Conservation (phyloP, 2,888 invertebrate genomes). For the Crossocerus cetratus region DNA sequence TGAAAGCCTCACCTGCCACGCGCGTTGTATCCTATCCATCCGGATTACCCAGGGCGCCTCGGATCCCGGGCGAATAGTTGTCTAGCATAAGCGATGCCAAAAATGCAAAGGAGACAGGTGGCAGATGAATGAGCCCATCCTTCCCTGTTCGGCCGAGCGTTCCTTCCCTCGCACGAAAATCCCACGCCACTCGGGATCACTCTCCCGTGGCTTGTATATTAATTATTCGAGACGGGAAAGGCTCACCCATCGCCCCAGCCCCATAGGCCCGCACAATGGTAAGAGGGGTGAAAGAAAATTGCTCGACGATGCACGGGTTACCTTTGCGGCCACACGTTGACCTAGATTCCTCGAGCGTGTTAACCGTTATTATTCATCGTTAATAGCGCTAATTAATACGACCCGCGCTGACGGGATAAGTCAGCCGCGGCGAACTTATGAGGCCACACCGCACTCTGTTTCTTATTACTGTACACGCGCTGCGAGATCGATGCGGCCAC, state of each 20-base stretch:
- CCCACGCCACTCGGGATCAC: constrained; percentile 58
- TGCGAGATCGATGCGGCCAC: neutral
- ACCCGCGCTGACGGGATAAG: neutral
- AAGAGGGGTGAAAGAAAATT: constrained; percentile 6
- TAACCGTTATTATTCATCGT: constrained; percentile 13
- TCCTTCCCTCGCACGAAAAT: constrained; percentile 42
- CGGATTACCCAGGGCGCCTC: too few relatives aligned
- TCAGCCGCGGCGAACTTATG: neutral
- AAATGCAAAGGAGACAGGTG: constrained; percentile 37
- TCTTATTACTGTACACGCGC: neutral
- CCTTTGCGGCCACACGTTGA: neutral
- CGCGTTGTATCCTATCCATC: too few relatives aligned
- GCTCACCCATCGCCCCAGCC: constrained; percentile 32
- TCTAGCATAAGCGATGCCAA: too few relatives aligned
- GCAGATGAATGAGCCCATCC: constrained; percentile 53
- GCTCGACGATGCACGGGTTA: constrained; percentile 14
- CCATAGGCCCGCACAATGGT: neutral
- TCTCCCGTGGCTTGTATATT: constrained; percentile 71
- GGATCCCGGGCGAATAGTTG: too few relatives aligned
- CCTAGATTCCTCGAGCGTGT: constrained; percentile 8
- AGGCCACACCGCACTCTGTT: neutral
- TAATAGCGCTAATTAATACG: constrained; percentile 12
- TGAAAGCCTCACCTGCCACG: too few relatives aligned
- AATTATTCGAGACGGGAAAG: constrained; percentile 65
- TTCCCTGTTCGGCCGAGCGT: constrained; percentile 21